Base-by-base conservation (phyloP, 2,113 vertebrate species). In the Hemichromis elongatus region DNA sequence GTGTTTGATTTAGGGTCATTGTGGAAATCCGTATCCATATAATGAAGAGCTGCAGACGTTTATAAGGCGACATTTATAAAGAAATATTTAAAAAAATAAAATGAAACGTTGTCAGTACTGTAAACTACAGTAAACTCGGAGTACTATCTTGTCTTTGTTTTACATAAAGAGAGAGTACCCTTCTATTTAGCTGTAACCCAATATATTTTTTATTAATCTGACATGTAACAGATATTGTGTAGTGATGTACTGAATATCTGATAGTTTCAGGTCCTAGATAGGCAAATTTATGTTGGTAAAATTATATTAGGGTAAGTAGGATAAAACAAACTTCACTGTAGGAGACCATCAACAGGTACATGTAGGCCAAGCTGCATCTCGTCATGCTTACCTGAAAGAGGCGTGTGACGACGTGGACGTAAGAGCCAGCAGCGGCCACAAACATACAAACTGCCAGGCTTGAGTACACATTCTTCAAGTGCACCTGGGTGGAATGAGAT, bases 391-490 rank as follows among this genome's bases (percentile, higher is more conserved):
- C 98, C 97, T 99, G 98, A 86, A 99, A 96, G 18, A 99, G 87
- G 5, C 95, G 96, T 16, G 97, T 97, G 79, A 98, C 96, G 19
- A 97, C 95, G 4, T 98, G 98, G 90, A 98, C 53, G 21, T 98
- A 99, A 70, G 98, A 96, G 3, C 98, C 98, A 0, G 96, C 96
- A 0, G 97, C 97, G 0, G 98, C 97, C 94, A 98, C 94, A 0
- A 99, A 96, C 98, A 99, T 98, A 83, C 98, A 98, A 3, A 97
- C 83, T 4, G 98, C 97, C 30, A 99, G 96, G 88, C 97, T 97
- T 93, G 97, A 97, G 52, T 99, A 99, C 57, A 99, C 98, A 94
- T 96, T 98, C 96, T 99, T 99, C 95, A 99, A 94, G 93, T 99
- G 98, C 94, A 97, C 96, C 96, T 98, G 98, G 85, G 98, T 99